Base-by-base conservation (phyloP, 1,140 invertebrate species). In the Aphaenogaster floridana region DNA sequence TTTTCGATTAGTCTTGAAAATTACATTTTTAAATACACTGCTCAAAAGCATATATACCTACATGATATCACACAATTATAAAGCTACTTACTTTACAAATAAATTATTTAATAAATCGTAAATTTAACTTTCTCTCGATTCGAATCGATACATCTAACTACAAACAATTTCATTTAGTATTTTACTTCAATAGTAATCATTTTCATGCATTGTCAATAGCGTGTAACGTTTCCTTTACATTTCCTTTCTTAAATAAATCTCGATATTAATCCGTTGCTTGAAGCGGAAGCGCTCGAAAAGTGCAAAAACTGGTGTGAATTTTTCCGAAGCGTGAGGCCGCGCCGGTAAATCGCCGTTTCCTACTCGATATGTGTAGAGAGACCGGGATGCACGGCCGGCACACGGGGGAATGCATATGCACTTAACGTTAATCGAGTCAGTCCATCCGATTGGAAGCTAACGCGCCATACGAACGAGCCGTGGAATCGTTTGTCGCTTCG, bases 391-490 rank as follows among this genome's bases (percentile, higher is more conserved):
- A 34, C n/a, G 54, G 39, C 6, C 36, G 34, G 61, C 34, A 39
- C 45, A 78, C 54, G 4, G 36, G 68, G 69, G 36, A 50, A 74
- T 59, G 42, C 61, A 52, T 28, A 42, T 59, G 45, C 52, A 72
- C 34, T 71, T 57, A 72, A 39, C 74, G 57, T 88, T 66, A 79
- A 79, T 80, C 74, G 84, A 86, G 36, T 64, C 72, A 21, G 50
- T 63, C 63, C 39, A 11, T 68, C 45, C 63, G 74, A 88, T 86
- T 69, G 15, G 39, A 36, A 77, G 66, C 59, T 72, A 63, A 50
- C 17, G 71, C 17, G 69, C 61, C 72, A 57, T 28, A 57, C 86
- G 80, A 88, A 88, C 80, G 80, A 74, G 42, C 45, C 72, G 48
- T 50, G 59, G 36, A 57, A 72, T 63, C 64, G 87, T 71, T 86